Base-by-base conservation (phyloP, 2,888 invertebrate species). In the Flexamia atlantica region DNA sequence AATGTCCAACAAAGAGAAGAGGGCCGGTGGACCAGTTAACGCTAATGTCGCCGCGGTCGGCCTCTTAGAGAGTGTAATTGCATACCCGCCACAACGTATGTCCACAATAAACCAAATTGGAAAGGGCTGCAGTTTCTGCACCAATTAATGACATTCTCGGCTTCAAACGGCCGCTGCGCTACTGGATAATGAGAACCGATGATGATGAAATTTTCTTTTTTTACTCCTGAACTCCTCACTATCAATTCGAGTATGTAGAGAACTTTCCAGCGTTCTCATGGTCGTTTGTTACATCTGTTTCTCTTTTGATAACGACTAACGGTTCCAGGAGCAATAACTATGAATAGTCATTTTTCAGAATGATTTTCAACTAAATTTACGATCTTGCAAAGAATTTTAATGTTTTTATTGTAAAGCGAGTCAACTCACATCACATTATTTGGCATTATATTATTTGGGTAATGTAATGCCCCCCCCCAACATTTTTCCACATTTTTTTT, bases 101-200 rank as follows among this genome's bases (percentile, higher is more conserved):
- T 76, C 76, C 17, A 46, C 76, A 76, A 25, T 76, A 76, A 76
- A 70, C 70, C 76, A 46, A 46, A 42, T 76, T 46, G 76, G 76
- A 76, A 76, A 46, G 28, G 76, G 42, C 50, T 30, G 50, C 76
- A 23, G 50, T 14, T 28, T 50, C 36, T 46, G 25, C 40, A 28
- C 76, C 76, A 76, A 76, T 76, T 76, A 42, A 76, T 46, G 76
- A 76, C 76, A 76, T 76, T 76, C 70, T 40, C 17, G 36, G 17
- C 1, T n/a, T 68, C 68, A 68, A 68, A 68, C 68, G 68, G 60
- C 60, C 68, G 68, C 68, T 57, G 10, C 32, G 40, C 40, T 20
- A 40, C 70, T 23, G 64, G 64, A n/a, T 64, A 64, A 64, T 64
- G 64, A 64, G 64, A 64, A 28, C 9, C 64, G 64, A 64, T 64